Conservation (phyloP, 2,888 invertebrate species). For the Sphaerophoria taeniata region DNA sequence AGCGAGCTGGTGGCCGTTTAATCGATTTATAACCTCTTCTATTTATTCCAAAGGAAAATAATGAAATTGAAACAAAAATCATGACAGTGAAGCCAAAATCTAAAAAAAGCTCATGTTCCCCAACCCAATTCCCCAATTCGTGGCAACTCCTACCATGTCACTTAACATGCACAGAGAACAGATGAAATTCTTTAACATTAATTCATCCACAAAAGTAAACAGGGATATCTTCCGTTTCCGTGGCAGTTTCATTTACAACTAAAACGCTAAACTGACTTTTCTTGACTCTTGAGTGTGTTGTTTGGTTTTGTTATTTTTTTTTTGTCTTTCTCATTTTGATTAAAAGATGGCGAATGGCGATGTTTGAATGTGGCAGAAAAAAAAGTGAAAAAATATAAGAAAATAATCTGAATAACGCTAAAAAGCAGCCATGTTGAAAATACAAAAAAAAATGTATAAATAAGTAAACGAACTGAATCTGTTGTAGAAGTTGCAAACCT, state of each 20-base stretch:
- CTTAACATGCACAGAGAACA: background rate
- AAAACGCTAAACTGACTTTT: constrained; percentile 34
- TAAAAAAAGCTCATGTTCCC: too few relatives aligned
- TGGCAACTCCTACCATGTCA: background rate
- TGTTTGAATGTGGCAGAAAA: constrained; percentile 42
- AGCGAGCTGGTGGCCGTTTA: too few relatives aligned
- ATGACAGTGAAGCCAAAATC: too few relatives aligned
- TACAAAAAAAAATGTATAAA: background rate
- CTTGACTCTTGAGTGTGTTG: constrained; percentile 27
- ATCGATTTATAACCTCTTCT: too few relatives aligned
- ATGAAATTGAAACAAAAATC: too few relatives aligned
- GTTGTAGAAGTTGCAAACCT: constrained; percentile 44
- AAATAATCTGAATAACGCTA: constrained; percentile 52
- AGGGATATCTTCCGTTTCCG: constrained; percentile 57
- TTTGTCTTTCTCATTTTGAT: constrained; percentile 35
- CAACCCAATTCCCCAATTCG: too few relatives aligned
- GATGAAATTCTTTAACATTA: constrained; percentile 50
- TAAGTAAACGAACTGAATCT: constrained; percentile 55
- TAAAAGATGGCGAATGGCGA: constrained; percentile 60
- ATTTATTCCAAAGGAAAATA: too few relatives aligned
- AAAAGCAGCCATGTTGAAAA: constrained; percentile 63
- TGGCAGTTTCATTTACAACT: constrained; percentile 55
- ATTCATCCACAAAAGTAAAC: constrained; percentile 42
- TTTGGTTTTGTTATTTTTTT: constrained; percentile 22
- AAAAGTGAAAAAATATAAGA: background rate